Percentiles rank a stretch among this genome's conserved stretches.
Conservation (phyloP, 1,140 invertebrate genomes). For the Cecropterus lyciades region DNA sequence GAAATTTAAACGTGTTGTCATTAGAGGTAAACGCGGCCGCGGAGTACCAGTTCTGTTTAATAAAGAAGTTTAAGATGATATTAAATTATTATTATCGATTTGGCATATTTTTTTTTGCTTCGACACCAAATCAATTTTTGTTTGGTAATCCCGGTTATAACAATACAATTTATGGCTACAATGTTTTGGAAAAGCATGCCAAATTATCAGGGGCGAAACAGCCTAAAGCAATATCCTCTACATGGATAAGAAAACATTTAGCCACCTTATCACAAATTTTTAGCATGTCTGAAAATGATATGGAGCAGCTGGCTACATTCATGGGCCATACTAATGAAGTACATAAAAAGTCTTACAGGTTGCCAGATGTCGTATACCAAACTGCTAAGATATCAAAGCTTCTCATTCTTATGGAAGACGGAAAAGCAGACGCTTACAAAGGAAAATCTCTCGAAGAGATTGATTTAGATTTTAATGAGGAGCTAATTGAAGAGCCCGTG, state of each 20-base stretch:
- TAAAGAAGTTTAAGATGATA: slow-evolving; percentile 40
- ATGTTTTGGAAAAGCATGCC: slow-evolving; percentile 50
- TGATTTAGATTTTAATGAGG: no score
- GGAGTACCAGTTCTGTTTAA: slow-evolving; percentile 45
- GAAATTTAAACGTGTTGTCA: slow-evolving; percentile 41
- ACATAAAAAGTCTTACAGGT: slow-evolving; percentile 37
- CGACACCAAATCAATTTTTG: slow-evolving; percentile 40
- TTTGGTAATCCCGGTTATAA: slow-evolving; percentile 44
- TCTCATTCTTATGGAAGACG: no score
- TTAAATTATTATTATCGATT: slow-evolving; percentile 39
- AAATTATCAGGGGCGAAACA: slow-evolving; percentile 50
- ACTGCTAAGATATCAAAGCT: slow-evolving; percentile 29
- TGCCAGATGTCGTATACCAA: slow-evolving; percentile 38
- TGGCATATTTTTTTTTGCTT: slow-evolving; percentile 36
- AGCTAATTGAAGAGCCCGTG: no score
- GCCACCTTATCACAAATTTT: slow-evolving; percentile 64
- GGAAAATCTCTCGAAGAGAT: no score
- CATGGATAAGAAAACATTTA: slow-evolving; percentile 58
- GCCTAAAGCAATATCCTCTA: slow-evolving; percentile 48
- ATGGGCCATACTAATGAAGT: slow-evolving; percentile 49
- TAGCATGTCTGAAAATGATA: slow-evolving; percentile 50
- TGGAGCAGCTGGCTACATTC: slow-evolving; percentile 55
- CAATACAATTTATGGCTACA: slow-evolving; percentile 52
- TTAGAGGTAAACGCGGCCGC: slow-evolving; percentile 39
- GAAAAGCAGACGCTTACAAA: no score